Evolutionary conservation across 2,888 invertebrate genomes (phyloP), one percentile per base, ranked within the genome.

Genomic region (Heteromurus nitidus): DNA sequence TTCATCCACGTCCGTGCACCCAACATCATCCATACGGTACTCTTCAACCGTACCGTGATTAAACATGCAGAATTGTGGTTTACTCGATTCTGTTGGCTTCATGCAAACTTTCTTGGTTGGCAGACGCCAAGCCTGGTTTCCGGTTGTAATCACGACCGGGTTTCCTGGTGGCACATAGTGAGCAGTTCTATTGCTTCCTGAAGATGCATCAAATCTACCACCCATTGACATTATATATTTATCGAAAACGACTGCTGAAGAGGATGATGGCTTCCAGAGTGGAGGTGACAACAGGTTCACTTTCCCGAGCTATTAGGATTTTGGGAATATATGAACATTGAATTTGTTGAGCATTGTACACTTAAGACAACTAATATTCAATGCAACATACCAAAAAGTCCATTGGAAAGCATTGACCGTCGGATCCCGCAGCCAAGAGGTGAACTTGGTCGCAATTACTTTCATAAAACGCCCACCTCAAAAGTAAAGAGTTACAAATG

Each of bases 381-480:
- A 73, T 26, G 24, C 16, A 24, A 64, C 53, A 30, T 65, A 81
- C 80, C 68, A 2, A 18, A 13, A 76, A 53, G 36, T 72, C 53
- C 1, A 77, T 0, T 1, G 28, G 11, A 30, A 77, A 36, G 22
- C 82, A 82, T 65, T 79, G 79, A 16, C 60, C 82, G 20, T 53
- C 55, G 0, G 30, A 44, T 22, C 67, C 79, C 9, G 72, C 82
- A 42, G 65, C 30, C 11, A 82, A 44, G 13, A 31, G 31, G 16
- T 13, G 0, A 2, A 75, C 79, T 13, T 3, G 20, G 0, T 28
- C 47, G 36, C 82, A 82, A 16, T 65, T 73, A 11, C 22, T 22
- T n/a, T 47, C n/a, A 36, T 79, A 82, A 60, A 82, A 72, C 44
- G 67, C 77, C 82, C 82, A 82, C 30, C 82, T 82, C 16, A 1